Evolutionary conservation across 2,113 vertebrate species (phyloP).

Genomic region (Stegastes partitus): DNA sequence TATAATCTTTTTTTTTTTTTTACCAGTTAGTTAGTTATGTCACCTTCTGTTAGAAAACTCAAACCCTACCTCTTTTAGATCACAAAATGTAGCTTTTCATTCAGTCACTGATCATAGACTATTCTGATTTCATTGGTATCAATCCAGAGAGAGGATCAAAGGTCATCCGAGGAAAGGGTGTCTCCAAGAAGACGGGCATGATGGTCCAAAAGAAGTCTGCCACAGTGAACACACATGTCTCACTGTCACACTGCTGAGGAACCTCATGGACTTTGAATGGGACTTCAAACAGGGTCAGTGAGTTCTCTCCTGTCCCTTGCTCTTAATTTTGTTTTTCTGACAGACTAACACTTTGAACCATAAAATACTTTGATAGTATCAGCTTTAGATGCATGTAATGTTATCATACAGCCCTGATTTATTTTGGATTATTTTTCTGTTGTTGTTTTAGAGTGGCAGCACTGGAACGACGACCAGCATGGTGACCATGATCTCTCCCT

Average conservation of each 20-base stretch:
- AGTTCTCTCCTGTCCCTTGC: neutral
- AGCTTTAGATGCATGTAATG: neutral
- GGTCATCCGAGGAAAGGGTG: too few species aligned
- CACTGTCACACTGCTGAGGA: conserved; percentile 30
- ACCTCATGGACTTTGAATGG: neutral
- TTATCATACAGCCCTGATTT: conserved; percentile 10
- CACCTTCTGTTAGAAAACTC: conserved; percentile 2
- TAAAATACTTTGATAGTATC: neutral
- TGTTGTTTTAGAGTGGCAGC: conserved; percentile 9
- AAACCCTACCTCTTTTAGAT: neutral
- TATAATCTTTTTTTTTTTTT: too few species aligned
- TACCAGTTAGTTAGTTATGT: neutral
- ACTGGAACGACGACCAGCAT: neutral
- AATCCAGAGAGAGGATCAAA: too few species aligned
- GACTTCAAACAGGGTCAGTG: too few species aligned
- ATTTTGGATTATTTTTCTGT: neutral
- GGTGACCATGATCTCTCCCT: neutral
- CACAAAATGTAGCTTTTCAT: conserved; percentile 7
- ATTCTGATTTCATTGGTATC: conserved; percentile 21
- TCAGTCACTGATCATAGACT: neutral
- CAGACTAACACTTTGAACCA: neutral
- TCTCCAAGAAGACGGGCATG: conserved; percentile 22
- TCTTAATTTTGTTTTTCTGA: conserved; percentile 7
- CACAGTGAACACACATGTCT: conserved; percentile 3
- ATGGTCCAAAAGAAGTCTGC: conserved; percentile 22